A percentile compares a stretch with the other conserved stretches of the same genome.
phyloP scores from a whole-genome alignment of 2,888 invertebrate species.

The Drosophila kuntzei region DNA sequence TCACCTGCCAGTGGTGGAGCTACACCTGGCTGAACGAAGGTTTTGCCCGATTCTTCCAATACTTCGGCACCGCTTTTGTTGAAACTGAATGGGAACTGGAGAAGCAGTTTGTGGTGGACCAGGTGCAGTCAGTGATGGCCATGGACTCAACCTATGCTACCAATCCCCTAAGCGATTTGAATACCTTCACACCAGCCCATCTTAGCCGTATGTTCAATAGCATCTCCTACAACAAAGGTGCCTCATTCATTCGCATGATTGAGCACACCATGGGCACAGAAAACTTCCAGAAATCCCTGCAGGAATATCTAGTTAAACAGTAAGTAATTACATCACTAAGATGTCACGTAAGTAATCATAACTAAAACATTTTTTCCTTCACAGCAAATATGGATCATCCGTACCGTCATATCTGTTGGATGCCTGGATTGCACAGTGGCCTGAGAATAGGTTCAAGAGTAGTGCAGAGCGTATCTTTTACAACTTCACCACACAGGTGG shows the following conservation, averaged over 20 bases:
- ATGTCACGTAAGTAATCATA: background rate
- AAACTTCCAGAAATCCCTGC: slow-evolving; percentile 87
- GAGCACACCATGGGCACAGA: slow-evolving; percentile 87
- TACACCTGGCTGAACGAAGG: slow-evolving; percentile 89
- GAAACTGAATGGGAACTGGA: slow-evolving; percentile 88
- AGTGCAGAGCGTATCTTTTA: slow-evolving; percentile 80
- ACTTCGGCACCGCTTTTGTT: slow-evolving; percentile 87
- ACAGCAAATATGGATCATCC: slow-evolving; percentile 80
- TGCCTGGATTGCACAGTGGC: slow-evolving; percentile 84
- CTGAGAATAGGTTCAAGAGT: slow-evolving; percentile 65
- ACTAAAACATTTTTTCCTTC: background rate
- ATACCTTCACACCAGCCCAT: slow-evolving; percentile 87
- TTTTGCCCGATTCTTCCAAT: slow-evolving; percentile 91
- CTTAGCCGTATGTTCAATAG: slow-evolving; percentile 88
- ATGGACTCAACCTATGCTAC: slow-evolving; percentile 87
- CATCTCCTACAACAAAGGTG: slow-evolving; percentile 90
- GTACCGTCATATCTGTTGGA: slow-evolving; percentile 86
- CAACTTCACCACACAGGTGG: slow-evolving; percentile 89
- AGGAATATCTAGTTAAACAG: slow-evolving; percentile 86
- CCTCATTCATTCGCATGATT: slow-evolving; percentile 89
- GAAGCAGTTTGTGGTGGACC: slow-evolving; percentile 90
- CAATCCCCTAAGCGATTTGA: slow-evolving; percentile 87
- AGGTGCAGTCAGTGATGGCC: slow-evolving; percentile 88
- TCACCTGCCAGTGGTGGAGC: slow-evolving; percentile 87
- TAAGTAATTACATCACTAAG: slow-evolving; percentile 57